Conservation (phyloP, 2,797 vertebrate genomes). For the Phoebastria nigripes region DNA sequence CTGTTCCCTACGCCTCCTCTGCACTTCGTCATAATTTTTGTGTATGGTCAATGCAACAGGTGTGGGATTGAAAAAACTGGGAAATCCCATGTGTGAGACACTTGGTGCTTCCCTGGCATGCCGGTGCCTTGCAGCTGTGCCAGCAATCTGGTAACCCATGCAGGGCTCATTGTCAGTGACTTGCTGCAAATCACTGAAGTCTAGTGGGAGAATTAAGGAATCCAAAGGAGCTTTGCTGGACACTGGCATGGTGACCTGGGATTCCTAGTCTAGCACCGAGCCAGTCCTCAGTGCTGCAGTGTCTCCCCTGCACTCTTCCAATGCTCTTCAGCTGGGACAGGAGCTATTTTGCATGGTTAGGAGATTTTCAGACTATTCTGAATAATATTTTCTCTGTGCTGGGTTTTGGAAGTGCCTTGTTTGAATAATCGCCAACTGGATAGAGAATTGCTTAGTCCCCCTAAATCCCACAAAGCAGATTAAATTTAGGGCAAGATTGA, state of each 20-base stretch:
- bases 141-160: background rate
- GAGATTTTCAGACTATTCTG: background rate
- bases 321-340: background rate
- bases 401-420: background rate
- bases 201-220: background rate
- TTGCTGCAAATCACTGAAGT: background rate
- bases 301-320: background rate
- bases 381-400: background rate
- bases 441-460: background rate
- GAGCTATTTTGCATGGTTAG: background rate
- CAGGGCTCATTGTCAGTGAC: background rate
- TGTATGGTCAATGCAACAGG: background rate
- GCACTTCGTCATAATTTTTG: background rate
- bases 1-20: background rate
- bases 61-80: background rate
- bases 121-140: background rate
- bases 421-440: background rate
- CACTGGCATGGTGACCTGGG: accelerated
- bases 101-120: background rate
- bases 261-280: background rate
- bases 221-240: background rate
- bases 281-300: background rate
- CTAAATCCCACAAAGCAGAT: background rate
- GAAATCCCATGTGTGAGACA: background rate
- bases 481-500: background rate